Conservation (phyloP, 2,113 vertebrate genomes). For the Ptilorrhoa leucosticta region DNA sequence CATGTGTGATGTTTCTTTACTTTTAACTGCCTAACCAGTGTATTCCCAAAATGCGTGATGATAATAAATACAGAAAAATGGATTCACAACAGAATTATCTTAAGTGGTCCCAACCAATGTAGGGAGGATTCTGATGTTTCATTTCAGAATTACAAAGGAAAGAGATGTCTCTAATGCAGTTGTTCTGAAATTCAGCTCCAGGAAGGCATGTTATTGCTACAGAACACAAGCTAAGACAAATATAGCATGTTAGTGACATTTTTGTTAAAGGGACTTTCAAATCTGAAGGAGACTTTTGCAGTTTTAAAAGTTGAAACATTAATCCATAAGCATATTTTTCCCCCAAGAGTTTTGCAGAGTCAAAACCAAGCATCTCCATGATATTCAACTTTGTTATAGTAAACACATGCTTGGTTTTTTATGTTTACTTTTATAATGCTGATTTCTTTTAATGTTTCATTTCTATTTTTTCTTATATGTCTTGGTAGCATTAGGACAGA, state of each 20-base stretch:
- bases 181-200: background rate
- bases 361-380: background rate
- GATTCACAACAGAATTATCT: background rate
- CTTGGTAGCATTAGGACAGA: background rate
- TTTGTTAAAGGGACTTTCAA: background rate
- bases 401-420: accelerated
- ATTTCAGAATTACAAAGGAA: background rate
- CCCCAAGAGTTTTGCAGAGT: background rate
- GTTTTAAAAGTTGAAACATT: background rate
- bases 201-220: background rate
- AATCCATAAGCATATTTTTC: background rate
- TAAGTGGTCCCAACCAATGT: background rate
- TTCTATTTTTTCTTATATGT: background rate
- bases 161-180: background rate
- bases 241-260: accelerated
- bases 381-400: background rate
- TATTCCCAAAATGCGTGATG: background rate
- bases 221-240: background rate
- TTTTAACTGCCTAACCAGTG: background rate
- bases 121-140: background rate
- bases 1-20: background rate
- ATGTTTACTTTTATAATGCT: background rate
- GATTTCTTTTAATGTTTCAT: background rate
- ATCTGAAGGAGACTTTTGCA: background rate
- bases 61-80: background rate